Evolutionary conservation across 2,888 invertebrate genomes (phyloP).

Genomic region (Alsophila aescularia): DNA sequence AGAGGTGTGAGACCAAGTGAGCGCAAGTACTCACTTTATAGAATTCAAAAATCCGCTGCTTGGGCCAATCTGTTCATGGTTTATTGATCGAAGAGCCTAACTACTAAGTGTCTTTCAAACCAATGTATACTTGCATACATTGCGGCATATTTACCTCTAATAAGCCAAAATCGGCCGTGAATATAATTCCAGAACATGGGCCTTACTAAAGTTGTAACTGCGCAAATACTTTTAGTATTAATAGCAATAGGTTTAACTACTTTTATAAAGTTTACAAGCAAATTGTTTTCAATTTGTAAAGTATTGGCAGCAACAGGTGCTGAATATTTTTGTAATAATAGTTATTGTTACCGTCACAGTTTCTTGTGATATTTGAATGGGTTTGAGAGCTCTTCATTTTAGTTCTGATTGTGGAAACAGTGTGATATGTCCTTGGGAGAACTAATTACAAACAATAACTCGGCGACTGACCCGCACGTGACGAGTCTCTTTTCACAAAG

Average conservation of each 20-base stretch:
- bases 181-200: neutral
- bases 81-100: too few species aligned
- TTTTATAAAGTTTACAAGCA: neutral
- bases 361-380: neutral
- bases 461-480: too few species aligned
- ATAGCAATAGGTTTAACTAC: neutral
- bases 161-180: constrained; percentile 2
- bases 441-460: too few species aligned
- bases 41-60: too few species aligned
- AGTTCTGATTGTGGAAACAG: constrained; percentile 1
- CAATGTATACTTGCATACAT: too few species aligned
- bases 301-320: neutral
- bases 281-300: constrained; percentile 1
- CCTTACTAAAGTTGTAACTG: neutral
- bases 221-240: neutral
- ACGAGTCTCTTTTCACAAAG: too few species aligned
- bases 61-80: too few species aligned
- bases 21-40: too few species aligned
- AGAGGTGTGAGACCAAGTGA: too few species aligned
- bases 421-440: too few species aligned
- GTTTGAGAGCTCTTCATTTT: neutral
- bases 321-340: neutral
- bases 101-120: too few species aligned
- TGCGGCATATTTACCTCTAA: too few species aligned
- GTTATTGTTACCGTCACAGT: neutral